Percentiles rank a stretch among this genome's conserved stretches.
These are phyloP conservation scores for Paramormyrops hopkinsi DNA, from an alignment of 2,797 vertebrate genomes.

Conservation along the genomic window DNA sequence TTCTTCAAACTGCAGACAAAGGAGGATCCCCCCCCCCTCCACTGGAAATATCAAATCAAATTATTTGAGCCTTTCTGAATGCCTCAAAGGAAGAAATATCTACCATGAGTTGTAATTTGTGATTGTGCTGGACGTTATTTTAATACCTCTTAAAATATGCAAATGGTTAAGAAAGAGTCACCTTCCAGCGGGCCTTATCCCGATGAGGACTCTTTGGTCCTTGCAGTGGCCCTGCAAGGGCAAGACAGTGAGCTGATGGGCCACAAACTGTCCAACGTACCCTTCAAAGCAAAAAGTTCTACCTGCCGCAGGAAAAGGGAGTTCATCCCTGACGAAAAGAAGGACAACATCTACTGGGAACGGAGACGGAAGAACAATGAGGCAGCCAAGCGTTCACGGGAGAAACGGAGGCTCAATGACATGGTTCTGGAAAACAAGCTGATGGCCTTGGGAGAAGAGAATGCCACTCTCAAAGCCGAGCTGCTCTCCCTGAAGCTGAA, in stretches of 20 bases:
- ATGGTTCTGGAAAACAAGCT: constrained; percentile 95
- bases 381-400: constrained; percentile 89
- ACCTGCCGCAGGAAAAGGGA: constrained; percentile 82
- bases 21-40: background rate
- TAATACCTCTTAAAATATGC: constrained; percentile 63
- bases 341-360: constrained; percentile 92
- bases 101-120: constrained; percentile 37
- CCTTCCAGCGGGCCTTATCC: constrained; percentile 59
- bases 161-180: constrained; percentile 83
- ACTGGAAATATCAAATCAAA: constrained; percentile 26
- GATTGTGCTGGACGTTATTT: constrained; percentile 42
- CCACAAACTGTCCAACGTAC: constrained; percentile 53
- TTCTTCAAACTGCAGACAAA: constrained; percentile 26
- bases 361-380: constrained; percentile 94
- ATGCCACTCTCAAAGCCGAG: constrained; percentile 83
- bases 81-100: constrained; percentile 24
- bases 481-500: constrained; percentile 84
- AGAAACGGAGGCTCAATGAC: constrained; percentile 89
- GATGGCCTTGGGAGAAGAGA: constrained; percentile 87
- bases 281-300: constrained; percentile 66
- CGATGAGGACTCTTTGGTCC: constrained; percentile 68
- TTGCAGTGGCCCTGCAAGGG: constrained; percentile 68
- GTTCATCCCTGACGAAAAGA: constrained; percentile 94
- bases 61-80: constrained; percentile 18
- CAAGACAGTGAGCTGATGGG: constrained; percentile 66